Percentiles rank a stretch among this genome's conserved stretches.
phyloP scores from a whole-genome alignment of 1,140 invertebrate species.

The Drosophila ambigua region DNA sequence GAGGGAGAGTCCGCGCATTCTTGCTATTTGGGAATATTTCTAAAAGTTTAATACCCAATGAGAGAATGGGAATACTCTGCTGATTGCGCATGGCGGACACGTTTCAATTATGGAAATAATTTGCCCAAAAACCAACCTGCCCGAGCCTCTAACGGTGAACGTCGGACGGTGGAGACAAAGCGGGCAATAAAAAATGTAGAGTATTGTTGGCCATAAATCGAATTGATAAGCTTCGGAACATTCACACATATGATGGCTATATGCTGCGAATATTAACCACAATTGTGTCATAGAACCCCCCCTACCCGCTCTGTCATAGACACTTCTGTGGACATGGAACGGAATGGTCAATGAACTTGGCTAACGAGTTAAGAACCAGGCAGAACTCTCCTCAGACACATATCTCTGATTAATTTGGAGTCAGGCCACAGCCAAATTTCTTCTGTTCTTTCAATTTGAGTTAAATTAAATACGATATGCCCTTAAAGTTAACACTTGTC shows the following conservation, averaged over 20 bases:
- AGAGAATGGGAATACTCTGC: background rate
- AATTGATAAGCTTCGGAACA: constrained; percentile 56
- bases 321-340: background rate
- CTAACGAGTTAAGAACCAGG: constrained; percentile 4
- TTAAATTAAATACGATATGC: background rate
- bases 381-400: constrained; percentile 9
- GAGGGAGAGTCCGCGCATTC: constrained; percentile 4
- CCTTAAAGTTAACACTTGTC: constrained; percentile 32
- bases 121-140: constrained; percentile 30
- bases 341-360: constrained; percentile 67
- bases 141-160: constrained; percentile 57
- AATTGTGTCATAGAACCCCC: constrained; percentile 51
- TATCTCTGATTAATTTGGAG: constrained; percentile 18
- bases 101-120: constrained; percentile 76
- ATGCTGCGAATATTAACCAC: constrained; percentile 57
- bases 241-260: constrained; percentile 34
- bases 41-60: constrained; percentile 10
- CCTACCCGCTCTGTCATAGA: background rate
- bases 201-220: constrained; percentile 50
- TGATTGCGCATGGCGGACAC: constrained; percentile 42
- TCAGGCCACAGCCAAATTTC: background rate
- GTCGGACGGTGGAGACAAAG: constrained; percentile 18
- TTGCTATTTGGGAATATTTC: constrained; percentile 1
- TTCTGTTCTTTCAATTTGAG: constrained; percentile 11
- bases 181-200: constrained; percentile 67